Base-by-base conservation (phyloP, 2,113 vertebrate genomes). In the Gobius niger region DNA sequence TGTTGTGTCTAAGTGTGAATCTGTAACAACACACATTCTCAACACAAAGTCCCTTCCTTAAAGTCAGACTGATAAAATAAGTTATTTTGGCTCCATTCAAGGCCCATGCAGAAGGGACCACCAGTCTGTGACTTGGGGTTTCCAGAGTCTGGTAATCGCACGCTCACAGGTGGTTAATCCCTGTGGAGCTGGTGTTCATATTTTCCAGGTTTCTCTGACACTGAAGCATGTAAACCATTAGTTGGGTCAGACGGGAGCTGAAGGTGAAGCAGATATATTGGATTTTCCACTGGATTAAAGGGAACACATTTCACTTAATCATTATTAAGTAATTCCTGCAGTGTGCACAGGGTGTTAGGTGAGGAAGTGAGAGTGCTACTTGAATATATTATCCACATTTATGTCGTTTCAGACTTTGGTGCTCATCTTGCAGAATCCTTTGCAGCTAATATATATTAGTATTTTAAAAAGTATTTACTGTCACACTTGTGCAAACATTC, bases 131-230 rank as follows among this genome's bases (percentile, higher is more conserved):
- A 64, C 69, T 76, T 69, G 54, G 47, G 67, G 65, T 75, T 73
- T 68, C 72, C 61, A 75, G 56, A 64, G 71, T 62, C 53, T 74
- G 68, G 67, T 69, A 74, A 62, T 80, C 73, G 71, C 65, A 77
- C 59, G 71, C 72, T 76, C 76, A 70, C 70, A 81, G 73, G 78
- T 84, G 78, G 67, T 76, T 80, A 80, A 82, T 85, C 82, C 78
- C 78, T 16, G 40, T 13, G 75, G 80, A 76, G 67, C 59, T 66
- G 75, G 64, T 64, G 64, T 47, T 78, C 72, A 75, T 70, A 80
- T 80, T 77, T 78, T 63, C 57, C 40, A 57, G 53, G 65, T 49
- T 49, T 78, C 54, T 77, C 67, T 74, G 81, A 79, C 84, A 83
- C 70, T 77, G 82, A 82, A 49, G 60, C 71, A 81, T 85, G 75